Conservation (phyloP, 2,797 vertebrate species). For the Halcyon badia region DNA sequence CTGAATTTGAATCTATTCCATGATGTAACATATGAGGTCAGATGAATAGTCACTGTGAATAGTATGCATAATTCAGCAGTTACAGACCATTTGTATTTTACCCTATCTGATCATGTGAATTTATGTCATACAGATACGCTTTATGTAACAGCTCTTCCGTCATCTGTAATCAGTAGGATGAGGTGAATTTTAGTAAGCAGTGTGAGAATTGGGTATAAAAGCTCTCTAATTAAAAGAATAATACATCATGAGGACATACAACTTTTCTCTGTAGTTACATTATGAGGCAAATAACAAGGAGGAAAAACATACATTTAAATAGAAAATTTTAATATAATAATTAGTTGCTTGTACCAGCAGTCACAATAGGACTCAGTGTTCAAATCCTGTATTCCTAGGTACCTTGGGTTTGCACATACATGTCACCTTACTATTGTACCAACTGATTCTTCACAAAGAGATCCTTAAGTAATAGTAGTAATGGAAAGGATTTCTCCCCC, state of each 20-base stretch:
- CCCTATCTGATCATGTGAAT: not conserved
- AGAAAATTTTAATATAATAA: not conserved
- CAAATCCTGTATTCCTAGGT: not conserved
- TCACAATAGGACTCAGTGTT: not conserved
- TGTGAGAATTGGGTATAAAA: not conserved
- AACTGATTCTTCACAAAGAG: not conserved
- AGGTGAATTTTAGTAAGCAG: conserved; percentile 25
- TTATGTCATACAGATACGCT: not conserved
- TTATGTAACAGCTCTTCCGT: not conserved
- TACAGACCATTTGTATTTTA: not conserved
- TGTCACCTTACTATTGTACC: not conserved
- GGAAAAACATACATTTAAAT: not conserved
- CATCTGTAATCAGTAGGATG: not conserved
- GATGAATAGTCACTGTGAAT: not conserved
- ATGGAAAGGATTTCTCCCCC: not conserved
- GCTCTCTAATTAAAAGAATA: not conserved
- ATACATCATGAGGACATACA: not conserved
- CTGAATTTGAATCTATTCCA: not conserved
- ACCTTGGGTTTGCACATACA: fast-evolving
- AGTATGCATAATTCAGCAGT: not conserved
- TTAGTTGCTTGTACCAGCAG: not conserved
- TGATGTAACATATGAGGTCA: not conserved
- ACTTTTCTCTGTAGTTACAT: not conserved
- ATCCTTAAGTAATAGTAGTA: not conserved
- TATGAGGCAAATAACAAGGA: not conserved